These are phyloP conservation scores for Ictidomys tridecemlineatus DNA, from an alignment of 2,113 vertebrate species.

Conservation along the genomic window DNA sequence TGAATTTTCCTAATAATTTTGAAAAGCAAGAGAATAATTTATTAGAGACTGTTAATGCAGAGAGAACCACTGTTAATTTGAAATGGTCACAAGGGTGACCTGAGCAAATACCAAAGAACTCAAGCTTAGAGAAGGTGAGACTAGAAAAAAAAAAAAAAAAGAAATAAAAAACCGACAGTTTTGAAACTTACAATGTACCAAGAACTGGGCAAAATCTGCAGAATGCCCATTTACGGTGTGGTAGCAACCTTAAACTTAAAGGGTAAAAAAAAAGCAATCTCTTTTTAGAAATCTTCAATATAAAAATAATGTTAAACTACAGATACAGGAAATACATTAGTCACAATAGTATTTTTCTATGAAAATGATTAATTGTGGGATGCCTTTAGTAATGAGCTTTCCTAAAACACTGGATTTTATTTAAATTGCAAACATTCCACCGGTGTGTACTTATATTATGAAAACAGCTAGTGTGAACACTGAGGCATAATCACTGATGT, in stretches of 20 bases:
- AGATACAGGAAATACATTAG: background rate
- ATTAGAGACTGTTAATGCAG: background rate
- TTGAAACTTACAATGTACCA: background rate
- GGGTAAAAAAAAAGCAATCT: background rate
- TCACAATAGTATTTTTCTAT: background rate
- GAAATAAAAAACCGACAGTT: background rate
- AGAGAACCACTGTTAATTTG: background rate
- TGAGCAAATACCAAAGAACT: background rate
- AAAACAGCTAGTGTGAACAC: background rate
- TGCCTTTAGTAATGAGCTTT: background rate
- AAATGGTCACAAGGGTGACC: background rate
- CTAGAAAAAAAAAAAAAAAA: background rate
- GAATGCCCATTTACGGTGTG: background rate
- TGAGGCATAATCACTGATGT: background rate
- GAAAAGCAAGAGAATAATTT: background rate
- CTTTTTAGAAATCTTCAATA: background rate
- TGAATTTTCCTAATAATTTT: background rate
- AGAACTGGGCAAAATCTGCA: background rate
- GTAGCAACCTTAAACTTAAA: background rate
- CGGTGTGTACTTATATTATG: background rate
- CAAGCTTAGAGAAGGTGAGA: background rate
- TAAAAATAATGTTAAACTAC: background rate
- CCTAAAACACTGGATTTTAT: background rate
- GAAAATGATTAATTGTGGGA: background rate
- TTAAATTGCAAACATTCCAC: background rate